A percentile compares a stretch with the other conserved stretches of the same genome.
phyloP scores from a whole-genome alignment of 1,140 invertebrate genomes.

The Ditylenchus dipsaci region DNA sequence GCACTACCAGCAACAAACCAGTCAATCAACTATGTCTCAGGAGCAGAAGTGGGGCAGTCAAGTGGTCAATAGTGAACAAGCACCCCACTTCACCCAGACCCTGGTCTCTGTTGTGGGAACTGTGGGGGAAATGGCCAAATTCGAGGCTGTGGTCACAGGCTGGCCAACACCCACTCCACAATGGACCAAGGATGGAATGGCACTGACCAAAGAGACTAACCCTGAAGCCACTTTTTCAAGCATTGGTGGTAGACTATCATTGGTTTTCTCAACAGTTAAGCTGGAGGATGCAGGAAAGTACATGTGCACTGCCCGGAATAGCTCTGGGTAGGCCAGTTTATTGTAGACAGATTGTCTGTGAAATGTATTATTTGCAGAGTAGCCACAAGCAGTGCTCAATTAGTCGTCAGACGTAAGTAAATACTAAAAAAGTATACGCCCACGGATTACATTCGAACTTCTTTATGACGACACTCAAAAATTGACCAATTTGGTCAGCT shows the following conservation, averaged over 20 bases:
- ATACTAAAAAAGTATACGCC: no score
- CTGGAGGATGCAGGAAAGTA: slow-evolving; percentile 49
- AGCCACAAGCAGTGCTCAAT: slow-evolving; percentile 60
- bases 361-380: slow-evolving; percentile 38
- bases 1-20: neutral
- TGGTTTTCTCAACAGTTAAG: slow-evolving; percentile 26
- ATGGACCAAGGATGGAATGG: slow-evolving; percentile 55
- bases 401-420: slow-evolving; percentile 51
- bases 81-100: slow-evolving; percentile 55
- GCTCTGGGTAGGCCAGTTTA: slow-evolving; percentile 46
- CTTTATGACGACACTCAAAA: no score
- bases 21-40: neutral
- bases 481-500: no score
- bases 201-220: slow-evolving; percentile 25
- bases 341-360: no score
- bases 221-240: slow-evolving; percentile 31
- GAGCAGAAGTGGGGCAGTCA: neutral
- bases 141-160: slow-evolving; percentile 57
- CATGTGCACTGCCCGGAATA: slow-evolving; percentile 61
- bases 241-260: slow-evolving; percentile 43
- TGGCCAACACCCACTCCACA: slow-evolving; percentile 39
- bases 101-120: slow-evolving; percentile 48
- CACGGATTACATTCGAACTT: no score
- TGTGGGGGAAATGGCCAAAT: slow-evolving; percentile 47
- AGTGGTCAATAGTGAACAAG: slow-evolving; percentile 27